Percentiles rank a stretch among this genome's conserved stretches.
Evolutionary conservation across 2,797 vertebrate species (phyloP).

Genomic region (Parambassis ranga): DNA sequence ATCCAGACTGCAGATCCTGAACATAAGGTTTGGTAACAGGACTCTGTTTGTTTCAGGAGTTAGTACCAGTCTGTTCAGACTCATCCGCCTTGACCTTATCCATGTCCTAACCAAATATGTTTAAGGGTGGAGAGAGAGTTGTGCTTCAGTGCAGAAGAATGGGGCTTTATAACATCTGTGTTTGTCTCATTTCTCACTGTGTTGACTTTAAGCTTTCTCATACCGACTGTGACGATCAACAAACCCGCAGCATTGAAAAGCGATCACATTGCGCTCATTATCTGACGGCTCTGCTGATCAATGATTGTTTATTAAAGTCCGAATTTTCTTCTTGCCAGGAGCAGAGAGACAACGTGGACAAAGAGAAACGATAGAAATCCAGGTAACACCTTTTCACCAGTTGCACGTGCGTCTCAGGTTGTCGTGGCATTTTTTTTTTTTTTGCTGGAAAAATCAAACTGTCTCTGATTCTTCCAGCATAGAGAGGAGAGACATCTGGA

Average conservation of each 20-base stretch:
- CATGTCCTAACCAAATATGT: not conserved
- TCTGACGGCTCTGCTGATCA: too few relatives aligned
- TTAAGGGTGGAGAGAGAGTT: constrained; percentile 9
- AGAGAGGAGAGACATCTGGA: constrained; percentile 25
- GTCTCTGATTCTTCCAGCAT: not conserved
- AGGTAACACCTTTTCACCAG: constrained; percentile 31
- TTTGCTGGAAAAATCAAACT: not conserved
- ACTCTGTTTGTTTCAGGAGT: not conserved
- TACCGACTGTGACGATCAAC: constrained; percentile 8
- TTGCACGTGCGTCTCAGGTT: accelerated
- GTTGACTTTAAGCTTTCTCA: constrained; percentile 23
- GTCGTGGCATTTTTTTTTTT: too few relatives aligned
- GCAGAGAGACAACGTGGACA: constrained; percentile 17
- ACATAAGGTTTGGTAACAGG: not conserved
- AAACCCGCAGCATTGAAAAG: not conserved
- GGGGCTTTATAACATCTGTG: not conserved
- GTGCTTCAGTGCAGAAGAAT: not conserved
- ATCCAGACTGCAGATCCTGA: not conserved
- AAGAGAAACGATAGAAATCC: constrained; percentile 42
- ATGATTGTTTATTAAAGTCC: not conserved
- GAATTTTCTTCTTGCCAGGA: constrained; percentile 30
- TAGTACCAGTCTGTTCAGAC: not conserved
- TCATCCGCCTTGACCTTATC: not conserved
- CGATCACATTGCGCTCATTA: not conserved
- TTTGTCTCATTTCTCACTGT: constrained; percentile 21